Conservation (phyloP, 1,140 invertebrate genomes). For the Drosophila arizonae region DNA sequence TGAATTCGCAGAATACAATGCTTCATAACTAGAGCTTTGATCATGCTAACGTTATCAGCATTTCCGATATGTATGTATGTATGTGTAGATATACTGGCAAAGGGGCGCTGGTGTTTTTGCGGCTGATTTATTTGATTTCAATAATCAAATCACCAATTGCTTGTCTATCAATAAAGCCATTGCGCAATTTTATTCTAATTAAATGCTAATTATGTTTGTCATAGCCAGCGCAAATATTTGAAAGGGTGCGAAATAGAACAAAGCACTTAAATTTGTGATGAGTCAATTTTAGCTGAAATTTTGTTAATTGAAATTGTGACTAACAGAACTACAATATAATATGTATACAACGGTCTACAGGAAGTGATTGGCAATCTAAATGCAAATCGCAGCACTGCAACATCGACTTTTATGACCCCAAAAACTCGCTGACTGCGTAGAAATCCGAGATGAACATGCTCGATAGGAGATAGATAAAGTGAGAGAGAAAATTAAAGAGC, state of each 20-base stretch:
- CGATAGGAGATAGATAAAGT: too few species aligned
- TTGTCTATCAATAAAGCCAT: constrained; percentile 57
- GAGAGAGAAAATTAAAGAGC: too few species aligned
- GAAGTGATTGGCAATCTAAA: constrained; percentile 59
- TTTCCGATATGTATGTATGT: constrained; percentile 2
- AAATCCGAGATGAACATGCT: too few species aligned
- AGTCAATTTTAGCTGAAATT: constrained; percentile 19
- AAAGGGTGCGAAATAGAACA: constrained; percentile 19
- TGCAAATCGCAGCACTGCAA: constrained; percentile 56
- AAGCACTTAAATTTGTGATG: not conserved
- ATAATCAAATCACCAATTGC: constrained; percentile 77
- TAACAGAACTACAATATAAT: constrained; percentile 2
- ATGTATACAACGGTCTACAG: constrained; percentile 5
- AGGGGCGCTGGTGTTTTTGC: constrained; percentile 33
- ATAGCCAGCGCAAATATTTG: constrained; percentile 65
- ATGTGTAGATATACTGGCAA: constrained; percentile 1
- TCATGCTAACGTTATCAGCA: constrained; percentile 46
- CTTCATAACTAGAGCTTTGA: constrained; percentile 12
- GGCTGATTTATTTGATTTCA: constrained; percentile 70
- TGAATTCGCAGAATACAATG: not conserved
- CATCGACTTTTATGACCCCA: constrained; percentile 51
- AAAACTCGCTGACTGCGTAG: too few species aligned
- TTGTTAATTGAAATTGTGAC: constrained; percentile 42
- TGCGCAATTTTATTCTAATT: constrained; percentile 78
- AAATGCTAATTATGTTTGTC: constrained; percentile 80